phyloP scores from a whole-genome alignment of 1,140 invertebrate species.

The Drosophila azteca region DNA sequence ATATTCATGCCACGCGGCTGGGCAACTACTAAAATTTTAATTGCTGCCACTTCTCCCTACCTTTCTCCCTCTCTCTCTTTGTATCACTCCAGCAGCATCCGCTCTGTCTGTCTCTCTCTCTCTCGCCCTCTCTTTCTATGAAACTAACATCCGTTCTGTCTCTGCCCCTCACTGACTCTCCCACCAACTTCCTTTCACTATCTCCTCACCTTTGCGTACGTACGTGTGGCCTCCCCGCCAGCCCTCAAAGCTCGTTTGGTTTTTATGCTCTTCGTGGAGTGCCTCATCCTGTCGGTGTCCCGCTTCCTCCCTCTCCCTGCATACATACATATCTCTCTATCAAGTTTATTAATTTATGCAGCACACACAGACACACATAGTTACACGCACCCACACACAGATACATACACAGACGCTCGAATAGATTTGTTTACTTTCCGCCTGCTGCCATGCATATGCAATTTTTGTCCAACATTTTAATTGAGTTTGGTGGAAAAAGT shows the following conservation, averaged over 20 bases:
- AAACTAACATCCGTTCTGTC: too few relatives aligned
- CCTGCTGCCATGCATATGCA: slow-evolving; percentile 69
- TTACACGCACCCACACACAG: slow-evolving; percentile 7
- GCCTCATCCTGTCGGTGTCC: neutral
- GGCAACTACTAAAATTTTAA: slow-evolving; percentile 77
- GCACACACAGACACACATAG: slow-evolving; percentile 35
- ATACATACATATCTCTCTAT: slow-evolving; percentile 32
- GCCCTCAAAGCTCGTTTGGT: slow-evolving; percentile 72
- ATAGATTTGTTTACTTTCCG: slow-evolving; percentile 45
- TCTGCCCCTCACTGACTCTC: too few relatives aligned
- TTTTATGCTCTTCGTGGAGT: slow-evolving; percentile 54
- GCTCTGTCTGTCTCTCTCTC: neutral
- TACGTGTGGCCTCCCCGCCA: slow-evolving; percentile 54
- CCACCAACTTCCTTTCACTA: too few relatives aligned
- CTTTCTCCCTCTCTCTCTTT: too few relatives aligned
- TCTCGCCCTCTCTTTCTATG: too few relatives aligned
- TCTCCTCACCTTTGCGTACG: slow-evolving; percentile 12
- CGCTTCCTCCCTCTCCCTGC: neutral
- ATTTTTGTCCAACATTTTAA: slow-evolving; percentile 76
- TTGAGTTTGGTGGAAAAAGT: slow-evolving; percentile 74
- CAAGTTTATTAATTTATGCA: slow-evolving; percentile 81
- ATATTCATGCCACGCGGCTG: slow-evolving; percentile 16
- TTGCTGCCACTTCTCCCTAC: slow-evolving; percentile 60
- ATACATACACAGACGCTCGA: neutral
- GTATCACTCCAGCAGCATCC: too few relatives aligned